Conservation (phyloP, 2,888 invertebrate species). For the Sphaerophoria taeniata region DNA sequence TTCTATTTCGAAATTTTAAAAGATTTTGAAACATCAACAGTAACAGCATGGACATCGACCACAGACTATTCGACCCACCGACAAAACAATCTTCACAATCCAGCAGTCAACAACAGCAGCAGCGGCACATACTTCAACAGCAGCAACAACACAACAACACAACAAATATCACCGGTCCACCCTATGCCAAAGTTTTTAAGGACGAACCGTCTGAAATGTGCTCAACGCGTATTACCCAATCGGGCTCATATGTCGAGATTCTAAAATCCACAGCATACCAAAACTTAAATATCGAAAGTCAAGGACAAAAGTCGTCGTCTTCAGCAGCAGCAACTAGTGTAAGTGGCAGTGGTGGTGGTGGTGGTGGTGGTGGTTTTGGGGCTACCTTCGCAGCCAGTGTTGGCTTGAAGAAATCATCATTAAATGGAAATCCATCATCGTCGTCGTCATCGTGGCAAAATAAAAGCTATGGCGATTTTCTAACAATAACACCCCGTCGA, state of each 20-base stretch:
- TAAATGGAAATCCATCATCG: constrained; percentile 10
- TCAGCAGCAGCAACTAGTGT: background rate
- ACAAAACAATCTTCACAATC: constrained; percentile 79
- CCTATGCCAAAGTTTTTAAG: constrained; percentile 78
- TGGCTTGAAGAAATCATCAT: background rate
- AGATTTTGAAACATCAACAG: constrained; percentile 46
- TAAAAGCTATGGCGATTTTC: constrained; percentile 80
- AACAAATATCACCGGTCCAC: constrained; percentile 80
- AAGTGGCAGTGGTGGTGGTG: too few relatives aligned
- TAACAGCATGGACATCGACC: constrained; percentile 82
- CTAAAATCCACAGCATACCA: constrained; percentile 76
- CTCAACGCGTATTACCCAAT: constrained; percentile 78
- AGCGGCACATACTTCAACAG: constrained; percentile 69
- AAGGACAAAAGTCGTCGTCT: constrained; percentile 16
- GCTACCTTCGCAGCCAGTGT: background rate
- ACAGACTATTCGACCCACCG: constrained; percentile 81
- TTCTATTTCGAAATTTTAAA: constrained; percentile 26
- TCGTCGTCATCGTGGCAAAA: constrained; percentile 76
- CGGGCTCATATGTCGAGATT: constrained; percentile 81
- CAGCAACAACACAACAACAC: constrained; percentile 79
- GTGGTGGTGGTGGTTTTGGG: too few relatives aligned
- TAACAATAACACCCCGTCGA: constrained; percentile 79
- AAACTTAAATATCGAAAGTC: constrained; percentile 50
- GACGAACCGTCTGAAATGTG: constrained; percentile 76
- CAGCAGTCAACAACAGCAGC: constrained; percentile 71